Conservation (phyloP, 2,797 vertebrate species). For the Myotis findleyi region DNA sequence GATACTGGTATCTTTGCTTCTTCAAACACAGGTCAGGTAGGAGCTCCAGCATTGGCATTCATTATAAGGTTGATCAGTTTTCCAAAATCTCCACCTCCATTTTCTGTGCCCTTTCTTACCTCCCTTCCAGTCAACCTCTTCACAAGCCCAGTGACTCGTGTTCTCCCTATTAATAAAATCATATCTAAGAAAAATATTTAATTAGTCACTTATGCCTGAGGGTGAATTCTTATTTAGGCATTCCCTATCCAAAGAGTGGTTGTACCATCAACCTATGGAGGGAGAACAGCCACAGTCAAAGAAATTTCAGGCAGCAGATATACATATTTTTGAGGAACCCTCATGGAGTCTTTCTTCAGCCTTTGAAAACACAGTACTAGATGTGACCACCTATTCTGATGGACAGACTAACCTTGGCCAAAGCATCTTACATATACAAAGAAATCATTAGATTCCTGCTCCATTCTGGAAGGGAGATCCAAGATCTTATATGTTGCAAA, state of each 20-base stretch:
- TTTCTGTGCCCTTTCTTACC: conserved; percentile 8
- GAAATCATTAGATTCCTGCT: conserved; percentile 23
- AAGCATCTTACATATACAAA: conserved; percentile 41
- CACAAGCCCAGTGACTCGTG: neutral
- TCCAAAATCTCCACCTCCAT: neutral
- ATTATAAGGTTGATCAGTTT: neutral
- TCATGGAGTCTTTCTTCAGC: neutral
- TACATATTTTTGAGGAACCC: neutral
- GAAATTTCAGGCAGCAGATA: neutral
- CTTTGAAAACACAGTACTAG: neutral
- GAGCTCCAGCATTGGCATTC: neutral
- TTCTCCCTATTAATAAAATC: conserved; percentile 35
- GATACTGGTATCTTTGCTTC: conserved; percentile 9
- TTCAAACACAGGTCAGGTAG: neutral
- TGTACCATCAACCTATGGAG: neutral
- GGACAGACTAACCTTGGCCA: neutral
- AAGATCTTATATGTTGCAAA: conserved; percentile 17
- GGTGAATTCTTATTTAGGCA: neutral
- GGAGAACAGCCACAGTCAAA: conserved; percentile 19
- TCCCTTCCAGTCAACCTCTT: neutral
- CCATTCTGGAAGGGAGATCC: neutral
- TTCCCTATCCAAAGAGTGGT: neutral
- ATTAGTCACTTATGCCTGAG: conserved; percentile 12
- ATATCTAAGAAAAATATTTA: conserved; percentile 30
- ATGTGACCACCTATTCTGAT: conserved; percentile 23